A percentile compares a stretch with the other conserved stretches of the same genome.
Evolutionary conservation across 2,797 vertebrate genomes (phyloP).

Genomic region (Nannoperca australis): DNA sequence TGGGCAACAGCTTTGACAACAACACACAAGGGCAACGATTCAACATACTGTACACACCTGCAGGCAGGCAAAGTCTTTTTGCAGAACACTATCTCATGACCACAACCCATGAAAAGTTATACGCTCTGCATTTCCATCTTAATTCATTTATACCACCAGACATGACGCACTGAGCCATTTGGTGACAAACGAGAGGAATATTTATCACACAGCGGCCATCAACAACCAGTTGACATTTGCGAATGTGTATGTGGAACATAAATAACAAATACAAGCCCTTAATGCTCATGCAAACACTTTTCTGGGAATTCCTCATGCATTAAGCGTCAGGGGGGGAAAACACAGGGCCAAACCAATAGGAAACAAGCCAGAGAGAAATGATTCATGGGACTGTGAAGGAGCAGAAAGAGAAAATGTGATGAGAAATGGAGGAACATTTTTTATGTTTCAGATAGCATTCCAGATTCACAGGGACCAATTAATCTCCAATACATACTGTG

Average conservation of each 20-base stretch:
- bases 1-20: not conserved
- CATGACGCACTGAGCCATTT: constrained; percentile 4
- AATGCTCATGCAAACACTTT: not conserved
- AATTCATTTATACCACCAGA: constrained; percentile 19
- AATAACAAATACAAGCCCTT: not conserved
- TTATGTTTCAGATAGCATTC: not conserved
- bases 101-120: constrained; percentile 27
- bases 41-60: not conserved
- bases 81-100: constrained; percentile 23
- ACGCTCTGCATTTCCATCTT: constrained; percentile 21
- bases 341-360: constrained; percentile 21
- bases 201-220: not conserved
- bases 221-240: constrained; percentile 4
- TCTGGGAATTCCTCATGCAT: not conserved
- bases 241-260: not conserved
- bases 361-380: constrained; percentile 3
- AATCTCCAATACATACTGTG: not conserved
- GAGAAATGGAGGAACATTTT: not conserved
- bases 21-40: not conserved
- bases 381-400: constrained; percentile 9
- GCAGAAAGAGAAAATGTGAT: not conserved
- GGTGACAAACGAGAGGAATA: constrained; percentile 2
- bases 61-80: constrained; percentile 7
- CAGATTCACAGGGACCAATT: constrained; percentile 7
- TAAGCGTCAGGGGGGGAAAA: not conserved